Percentiles rank a stretch among this genome's conserved stretches.
These are phyloP conservation scores for Siphonodentalium dalli DNA, from an alignment of 2,888 invertebrate species.

Conservation along the genomic window DNA sequence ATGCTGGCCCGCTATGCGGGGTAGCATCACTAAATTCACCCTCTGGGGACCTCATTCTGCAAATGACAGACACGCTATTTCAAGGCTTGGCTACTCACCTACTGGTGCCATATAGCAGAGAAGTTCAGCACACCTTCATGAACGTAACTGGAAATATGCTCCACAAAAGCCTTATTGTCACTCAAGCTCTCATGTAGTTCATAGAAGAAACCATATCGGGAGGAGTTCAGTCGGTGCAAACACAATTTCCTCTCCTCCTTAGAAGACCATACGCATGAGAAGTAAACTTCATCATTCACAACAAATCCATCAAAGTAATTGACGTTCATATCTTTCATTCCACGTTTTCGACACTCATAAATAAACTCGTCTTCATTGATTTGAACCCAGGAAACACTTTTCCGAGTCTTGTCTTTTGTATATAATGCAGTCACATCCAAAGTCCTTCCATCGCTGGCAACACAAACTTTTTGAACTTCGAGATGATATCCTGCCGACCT, in stretches of 20 bases:
- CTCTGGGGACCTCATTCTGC: no score
- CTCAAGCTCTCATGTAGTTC: conserved; percentile 48
- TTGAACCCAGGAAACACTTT: conserved; percentile 30
- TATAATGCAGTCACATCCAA: conserved; percentile 11
- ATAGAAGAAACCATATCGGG: conserved; percentile 52
- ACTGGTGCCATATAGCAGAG: conserved; percentile 48
- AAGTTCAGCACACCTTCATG: conserved; percentile 48
- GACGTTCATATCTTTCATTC: conserved; percentile 27
- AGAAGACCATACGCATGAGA: conserved; percentile 50
- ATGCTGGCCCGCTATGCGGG: no score
- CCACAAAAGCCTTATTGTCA: conserved; percentile 37
- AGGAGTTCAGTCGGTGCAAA: conserved; percentile 50
- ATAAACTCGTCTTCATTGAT: conserved; percentile 44
- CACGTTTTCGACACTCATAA: conserved; percentile 37
- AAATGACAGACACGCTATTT: no score
- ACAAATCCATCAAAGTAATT: conserved; percentile 49
- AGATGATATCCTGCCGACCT: conserved; percentile 3
- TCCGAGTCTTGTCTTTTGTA: not conserved
- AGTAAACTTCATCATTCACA: conserved; percentile 33
- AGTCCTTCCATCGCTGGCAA: not conserved
- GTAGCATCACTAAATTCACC: no score
- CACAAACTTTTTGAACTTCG: conserved; percentile 6
- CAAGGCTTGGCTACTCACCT: not conserved
- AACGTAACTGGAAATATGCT: conserved; percentile 47
- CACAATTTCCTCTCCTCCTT: conserved; percentile 28